Percentiles rank a stretch among this genome's conserved stretches.
Evolutionary conservation across 2,113 vertebrate genomes (phyloP).

Genomic region (Pavo muticus): DNA sequence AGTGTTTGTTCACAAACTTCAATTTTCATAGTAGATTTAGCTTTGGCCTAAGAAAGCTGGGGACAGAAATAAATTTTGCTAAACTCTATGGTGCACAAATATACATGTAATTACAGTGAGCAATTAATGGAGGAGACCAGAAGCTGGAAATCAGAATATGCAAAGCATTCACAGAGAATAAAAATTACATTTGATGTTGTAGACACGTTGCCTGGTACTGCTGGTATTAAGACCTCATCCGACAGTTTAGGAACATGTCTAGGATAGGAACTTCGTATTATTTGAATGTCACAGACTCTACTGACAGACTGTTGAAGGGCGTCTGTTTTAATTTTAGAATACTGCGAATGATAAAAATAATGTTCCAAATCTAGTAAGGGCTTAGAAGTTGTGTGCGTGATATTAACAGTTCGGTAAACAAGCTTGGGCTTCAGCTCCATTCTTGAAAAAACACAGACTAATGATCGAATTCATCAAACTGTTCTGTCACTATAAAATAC

Average conservation of each 20-base stretch:
- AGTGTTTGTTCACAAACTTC: not conserved
- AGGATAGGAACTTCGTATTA: not conserved
- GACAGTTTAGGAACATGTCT: not conserved
- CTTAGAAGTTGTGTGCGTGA: not conserved
- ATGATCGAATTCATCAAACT: not conserved
- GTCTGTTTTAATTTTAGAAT: not conserved
- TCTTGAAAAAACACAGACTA: not conserved
- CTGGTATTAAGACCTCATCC: not conserved
- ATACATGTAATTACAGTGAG: not conserved
- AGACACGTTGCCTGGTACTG: not conserved
- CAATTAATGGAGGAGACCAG: not conserved
- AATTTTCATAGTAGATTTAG: not conserved
- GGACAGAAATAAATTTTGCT: not conserved
- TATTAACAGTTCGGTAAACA: not conserved
- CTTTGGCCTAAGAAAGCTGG: not conserved
- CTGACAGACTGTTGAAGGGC: not conserved
- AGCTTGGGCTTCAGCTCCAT: not conserved
- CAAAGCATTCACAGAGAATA: not conserved
- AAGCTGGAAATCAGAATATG: not conserved
- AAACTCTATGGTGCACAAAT: not conserved
- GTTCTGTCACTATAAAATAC: not conserved
- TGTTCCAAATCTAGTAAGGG: not conserved
- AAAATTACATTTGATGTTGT: not conserved
- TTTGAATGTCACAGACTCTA: not conserved
- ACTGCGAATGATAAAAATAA: not conserved